Base-by-base conservation (phyloP, 2,113 vertebrate species). In the Takifugu bimaculatus region DNA sequence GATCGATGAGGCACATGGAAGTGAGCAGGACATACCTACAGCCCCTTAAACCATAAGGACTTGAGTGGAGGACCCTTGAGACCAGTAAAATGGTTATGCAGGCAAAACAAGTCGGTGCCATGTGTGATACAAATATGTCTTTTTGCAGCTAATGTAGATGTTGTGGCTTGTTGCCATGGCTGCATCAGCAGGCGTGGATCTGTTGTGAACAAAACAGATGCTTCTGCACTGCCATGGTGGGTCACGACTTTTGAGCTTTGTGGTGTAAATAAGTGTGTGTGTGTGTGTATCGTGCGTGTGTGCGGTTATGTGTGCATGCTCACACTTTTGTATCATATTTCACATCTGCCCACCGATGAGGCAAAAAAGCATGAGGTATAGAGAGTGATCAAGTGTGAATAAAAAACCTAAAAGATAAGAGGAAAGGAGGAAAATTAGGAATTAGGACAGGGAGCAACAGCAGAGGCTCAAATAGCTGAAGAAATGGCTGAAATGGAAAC, bases 211-310 rank as follows among this genome's bases (percentile, higher is more conserved):
- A 5, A 15, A 81, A 76, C 80, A 84, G 81, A 78, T 69, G 52
- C 66, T 79, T 29, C 72, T 74, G 85, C 81, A 13, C 13, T 32
- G 51, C 27, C 28, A n/a, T 29, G 13, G 29, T 32, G 60, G 63
- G 80, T 83, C 78, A 77, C 81, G 69, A 62, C 65, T 68, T 80
- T 72, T 77, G 44, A 65, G 53, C 82, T 85, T 86, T 86, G 80
- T 85, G 85, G 82, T 88, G 84, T 78, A 82, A 87, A 84, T 86
- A 81, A 79, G 86, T 55, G 32, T 55, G 64, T 4, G 10, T 49
- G 27, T 72, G 64, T 39, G 54, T 56, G 29, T 50, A 20, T 20
- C 20, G 54, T 51, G 59, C 27, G 5, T 52, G 50, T 27, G 11
- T 52, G 50, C 13, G 50, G 25, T 5, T 50, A 48, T 61, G 63